phyloP scores from a whole-genome alignment of 92 coral and sea anemone genomes.

The Porites lobata region DNA sequence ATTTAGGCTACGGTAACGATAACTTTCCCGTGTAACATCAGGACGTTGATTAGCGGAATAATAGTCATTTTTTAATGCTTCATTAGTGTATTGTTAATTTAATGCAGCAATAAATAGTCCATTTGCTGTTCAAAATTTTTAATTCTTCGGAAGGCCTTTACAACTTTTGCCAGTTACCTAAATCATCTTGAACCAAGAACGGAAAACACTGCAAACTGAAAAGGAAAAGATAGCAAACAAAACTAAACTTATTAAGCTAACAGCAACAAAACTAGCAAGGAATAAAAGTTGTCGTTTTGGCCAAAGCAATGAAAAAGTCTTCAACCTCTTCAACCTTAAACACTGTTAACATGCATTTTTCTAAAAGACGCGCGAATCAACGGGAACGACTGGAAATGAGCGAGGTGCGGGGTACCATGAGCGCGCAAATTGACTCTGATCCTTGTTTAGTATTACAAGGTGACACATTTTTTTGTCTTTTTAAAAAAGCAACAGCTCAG shows the following conservation, averaged over 20 bases:
- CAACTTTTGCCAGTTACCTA: not conserved
- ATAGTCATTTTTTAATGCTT: not conserved
- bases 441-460: too few species aligned
- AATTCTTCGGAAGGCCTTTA: not conserved
- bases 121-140: not conserved
- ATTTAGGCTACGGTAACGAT: not conserved
- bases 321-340: too few species aligned
- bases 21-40: not conserved
- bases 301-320: too few species aligned
- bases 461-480: too few species aligned
- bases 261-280: too few species aligned
- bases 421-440: too few species aligned
- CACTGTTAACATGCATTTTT: too few species aligned
- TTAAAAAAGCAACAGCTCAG: too few species aligned
- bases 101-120: not conserved
- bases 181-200: conserved; percentile 58
- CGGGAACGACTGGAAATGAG: too few species aligned
- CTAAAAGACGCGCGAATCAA: too few species aligned
- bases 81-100: not conserved
- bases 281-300: too few species aligned
- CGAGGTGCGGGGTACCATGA: too few species aligned
- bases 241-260: not conserved
- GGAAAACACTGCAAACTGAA: conserved; percentile 61
- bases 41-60: not conserved
- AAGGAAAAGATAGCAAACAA: not conserved